These are phyloP conservation scores for Sciaenops ocellatus DNA, from an alignment of 2,797 vertebrate genomes.

Conservation along the genomic window DNA sequence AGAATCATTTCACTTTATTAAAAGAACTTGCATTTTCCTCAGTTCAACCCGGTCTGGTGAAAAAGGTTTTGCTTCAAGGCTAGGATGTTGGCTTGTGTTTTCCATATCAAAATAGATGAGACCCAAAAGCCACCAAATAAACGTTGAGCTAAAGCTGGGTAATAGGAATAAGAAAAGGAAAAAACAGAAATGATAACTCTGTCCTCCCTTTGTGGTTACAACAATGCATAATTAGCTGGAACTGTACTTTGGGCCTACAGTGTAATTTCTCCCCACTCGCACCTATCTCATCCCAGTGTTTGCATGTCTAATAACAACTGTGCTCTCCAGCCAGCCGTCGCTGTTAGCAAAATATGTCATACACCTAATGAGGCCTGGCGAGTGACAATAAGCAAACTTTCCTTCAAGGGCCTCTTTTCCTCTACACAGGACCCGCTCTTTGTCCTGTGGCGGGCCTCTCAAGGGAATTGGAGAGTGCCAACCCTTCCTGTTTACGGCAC, in stretches of 20 bases:
- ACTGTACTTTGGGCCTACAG: background rate
- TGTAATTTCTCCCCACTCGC: conserved; percentile 1
- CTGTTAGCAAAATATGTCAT: conserved; percentile 60
- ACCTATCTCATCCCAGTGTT: conserved; percentile 26
- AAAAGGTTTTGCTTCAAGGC: background rate
- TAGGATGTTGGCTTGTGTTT: background rate
- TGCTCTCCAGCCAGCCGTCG: conserved; percentile 23
- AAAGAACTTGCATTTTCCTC: background rate
- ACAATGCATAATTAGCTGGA: conserved; percentile 27
- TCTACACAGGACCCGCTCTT: conserved; percentile 60
- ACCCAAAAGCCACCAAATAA: background rate
- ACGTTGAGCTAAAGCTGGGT: background rate
- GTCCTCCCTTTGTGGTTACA: background rate
- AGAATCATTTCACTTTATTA: background rate
- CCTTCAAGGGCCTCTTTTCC: conserved; percentile 49
- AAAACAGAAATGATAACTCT: background rate
- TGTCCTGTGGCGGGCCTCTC: conserved; percentile 59
- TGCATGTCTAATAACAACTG: conserved; percentile 24
- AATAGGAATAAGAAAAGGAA: conserved; percentile 1
- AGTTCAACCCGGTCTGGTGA: background rate
- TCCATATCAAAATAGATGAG: background rate
- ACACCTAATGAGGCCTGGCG: conserved; percentile 55
- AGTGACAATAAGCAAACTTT: conserved; percentile 64
- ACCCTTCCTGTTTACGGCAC: conserved; percentile 81
- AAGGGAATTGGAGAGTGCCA: conserved; percentile 57